phyloP scores from a whole-genome alignment of 2,113 vertebrate genomes.

The Sterrhoptilus dennistouni region DNA sequence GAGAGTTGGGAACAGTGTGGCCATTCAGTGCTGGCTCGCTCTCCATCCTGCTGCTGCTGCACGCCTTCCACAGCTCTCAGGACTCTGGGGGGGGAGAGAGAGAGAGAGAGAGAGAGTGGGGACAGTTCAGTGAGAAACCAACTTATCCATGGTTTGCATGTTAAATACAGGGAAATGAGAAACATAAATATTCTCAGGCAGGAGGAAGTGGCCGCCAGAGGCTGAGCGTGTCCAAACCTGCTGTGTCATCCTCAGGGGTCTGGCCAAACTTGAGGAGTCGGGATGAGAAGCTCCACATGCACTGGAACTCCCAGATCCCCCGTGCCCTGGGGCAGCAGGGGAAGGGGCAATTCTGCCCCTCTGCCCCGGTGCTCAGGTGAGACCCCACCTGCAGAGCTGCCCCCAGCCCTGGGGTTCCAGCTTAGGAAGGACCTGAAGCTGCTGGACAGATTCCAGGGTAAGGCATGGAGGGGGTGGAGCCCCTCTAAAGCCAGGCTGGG shows the following conservation, averaged over 20 bases:
- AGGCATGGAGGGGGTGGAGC: fast-evolving
- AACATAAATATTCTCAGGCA: fast-evolving
- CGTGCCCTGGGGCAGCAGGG: neutral
- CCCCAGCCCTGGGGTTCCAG: neutral
- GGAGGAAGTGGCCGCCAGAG: neutral
- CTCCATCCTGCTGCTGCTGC: neutral
- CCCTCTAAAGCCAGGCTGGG: neutral
- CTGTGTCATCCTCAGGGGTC: neutral
- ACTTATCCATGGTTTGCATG: fast-evolving
- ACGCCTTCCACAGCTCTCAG: neutral
- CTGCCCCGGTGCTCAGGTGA: neutral
- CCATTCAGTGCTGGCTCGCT: neutral
- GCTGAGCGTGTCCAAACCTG: neutral
- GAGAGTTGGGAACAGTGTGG: fast-evolving
- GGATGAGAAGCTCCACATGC: neutral
- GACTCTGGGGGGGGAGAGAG: neutral
- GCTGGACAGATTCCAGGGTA: neutral
- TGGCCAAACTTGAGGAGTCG: neutral
- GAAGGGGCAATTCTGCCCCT: neutral
- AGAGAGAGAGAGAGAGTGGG: neutral
- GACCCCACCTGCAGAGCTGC: neutral
- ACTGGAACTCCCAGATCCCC: fast-evolving
- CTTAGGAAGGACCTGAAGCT: neutral
- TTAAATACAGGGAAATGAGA: fast-evolving
- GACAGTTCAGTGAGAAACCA: neutral